Evolutionary conservation across 2,113 vertebrate genomes (phyloP).

Genomic region (Callospermophilus lateralis): DNA sequence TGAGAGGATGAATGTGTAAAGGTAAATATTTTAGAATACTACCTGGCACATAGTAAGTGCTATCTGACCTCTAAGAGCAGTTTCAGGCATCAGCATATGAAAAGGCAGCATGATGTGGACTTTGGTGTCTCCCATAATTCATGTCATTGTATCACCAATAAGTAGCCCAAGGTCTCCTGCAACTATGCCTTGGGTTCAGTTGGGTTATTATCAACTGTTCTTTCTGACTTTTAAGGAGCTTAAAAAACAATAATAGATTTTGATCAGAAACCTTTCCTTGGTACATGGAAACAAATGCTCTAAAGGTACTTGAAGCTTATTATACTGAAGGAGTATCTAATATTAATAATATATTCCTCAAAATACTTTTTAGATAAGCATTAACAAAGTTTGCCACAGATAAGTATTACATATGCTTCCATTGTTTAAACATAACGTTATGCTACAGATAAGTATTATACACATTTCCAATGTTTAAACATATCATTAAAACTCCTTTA

Average conservation of each 20-base stretch:
- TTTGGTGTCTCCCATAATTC: too few species aligned
- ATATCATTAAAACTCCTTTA: neutral
- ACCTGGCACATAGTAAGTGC: neutral
- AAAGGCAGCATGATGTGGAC: neutral
- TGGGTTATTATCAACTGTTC: neutral
- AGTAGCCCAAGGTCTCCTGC: neutral
- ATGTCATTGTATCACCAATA: neutral
- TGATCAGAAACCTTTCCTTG: neutral
- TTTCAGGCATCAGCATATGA: neutral
- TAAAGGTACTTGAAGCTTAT: neutral
- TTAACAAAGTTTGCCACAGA: neutral
- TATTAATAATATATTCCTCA: neutral
- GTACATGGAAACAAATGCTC: neutral
- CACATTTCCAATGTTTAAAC: neutral
- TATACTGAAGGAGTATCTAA: conserved; percentile 14
- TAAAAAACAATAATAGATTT: neutral
- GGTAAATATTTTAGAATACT: neutral
- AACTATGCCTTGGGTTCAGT: neutral
- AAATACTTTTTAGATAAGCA: neutral
- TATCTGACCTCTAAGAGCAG: neutral
- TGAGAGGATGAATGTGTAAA: neutral
- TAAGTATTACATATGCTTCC: neutral
- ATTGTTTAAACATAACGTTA: conserved; percentile 3
- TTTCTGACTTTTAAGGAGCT: neutral
- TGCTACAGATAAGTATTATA: too few species aligned